Percentiles rank a stretch among this genome's conserved stretches.
Conservation (phyloP, 2,888 invertebrate genomes). For the Conops quadrifasciatus region DNA sequence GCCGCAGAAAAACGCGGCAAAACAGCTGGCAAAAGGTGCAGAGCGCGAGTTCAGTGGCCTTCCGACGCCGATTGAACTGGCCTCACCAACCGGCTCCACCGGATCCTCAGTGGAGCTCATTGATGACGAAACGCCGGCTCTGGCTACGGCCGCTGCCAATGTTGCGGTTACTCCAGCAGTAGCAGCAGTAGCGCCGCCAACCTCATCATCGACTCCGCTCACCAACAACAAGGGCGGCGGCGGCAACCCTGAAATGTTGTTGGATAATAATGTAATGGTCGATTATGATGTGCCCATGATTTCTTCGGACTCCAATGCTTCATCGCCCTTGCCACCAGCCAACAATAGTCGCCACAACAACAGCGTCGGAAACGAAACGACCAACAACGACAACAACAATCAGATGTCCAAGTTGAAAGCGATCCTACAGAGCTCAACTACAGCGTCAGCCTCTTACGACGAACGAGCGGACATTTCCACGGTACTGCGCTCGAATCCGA, state of each 20-base stretch:
- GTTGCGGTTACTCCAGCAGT: slow-evolving; percentile 1
- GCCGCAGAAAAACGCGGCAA: slow-evolving; percentile 49
- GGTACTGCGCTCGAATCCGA: slow-evolving; percentile 71
- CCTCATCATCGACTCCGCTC: slow-evolving; percentile 12
- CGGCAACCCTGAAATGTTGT: slow-evolving; percentile 47
- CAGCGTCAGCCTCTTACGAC: slow-evolving; percentile 20
- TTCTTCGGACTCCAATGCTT: slow-evolving; percentile 48
- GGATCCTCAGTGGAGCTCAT: slow-evolving; percentile 47
- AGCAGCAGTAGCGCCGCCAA: slow-evolving; percentile 23
- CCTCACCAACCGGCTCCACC: slow-evolving; percentile 47
- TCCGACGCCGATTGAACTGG: slow-evolving; percentile 34
- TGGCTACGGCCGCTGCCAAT: slow-evolving; percentile 29
- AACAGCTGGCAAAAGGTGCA: neutral
- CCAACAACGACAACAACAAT: slow-evolving; percentile 39
- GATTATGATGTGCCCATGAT: slow-evolving; percentile 61
- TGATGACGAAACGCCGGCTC: slow-evolving; percentile 41
- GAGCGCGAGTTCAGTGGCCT: neutral
- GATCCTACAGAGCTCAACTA: slow-evolving; percentile 55
- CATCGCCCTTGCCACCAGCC: slow-evolving; percentile 51
- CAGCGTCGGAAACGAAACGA: neutral
- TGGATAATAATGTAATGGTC: slow-evolving; percentile 58
- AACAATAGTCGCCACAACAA: too few relatives aligned
- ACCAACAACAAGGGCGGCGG: neutral
- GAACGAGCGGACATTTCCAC: slow-evolving; percentile 59
- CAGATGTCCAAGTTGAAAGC: slow-evolving; percentile 63